These are phyloP conservation scores for Penaeus chinensis DNA, from an alignment of 1,140 invertebrate species.

Conservation along the genomic window DNA sequence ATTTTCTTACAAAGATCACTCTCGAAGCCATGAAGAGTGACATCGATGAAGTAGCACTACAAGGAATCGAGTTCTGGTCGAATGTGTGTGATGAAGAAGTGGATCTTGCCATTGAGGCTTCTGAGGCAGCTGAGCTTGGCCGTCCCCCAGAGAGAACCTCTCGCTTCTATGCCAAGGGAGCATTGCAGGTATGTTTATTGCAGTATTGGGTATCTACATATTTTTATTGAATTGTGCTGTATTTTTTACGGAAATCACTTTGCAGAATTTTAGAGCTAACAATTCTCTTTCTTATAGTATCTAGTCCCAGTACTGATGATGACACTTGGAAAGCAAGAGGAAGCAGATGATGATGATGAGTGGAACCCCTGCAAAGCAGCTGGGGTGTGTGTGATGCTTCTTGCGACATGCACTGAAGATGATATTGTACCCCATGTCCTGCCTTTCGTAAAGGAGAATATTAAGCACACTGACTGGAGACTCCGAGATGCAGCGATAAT, in stretches of 20 bases:
- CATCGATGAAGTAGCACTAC: conserved; percentile 93
- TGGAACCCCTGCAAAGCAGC: conserved; percentile 99
- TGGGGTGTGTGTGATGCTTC: conserved; percentile 98
- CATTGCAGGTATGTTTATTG: conserved; percentile 74
- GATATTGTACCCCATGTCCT: conserved; percentile 95
- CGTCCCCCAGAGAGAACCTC: conserved; percentile 90
- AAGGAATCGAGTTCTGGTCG: conserved; percentile 99
- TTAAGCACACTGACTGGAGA: conserved; percentile 93
- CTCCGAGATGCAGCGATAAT: conserved; percentile 97
- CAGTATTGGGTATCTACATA: not conserved
- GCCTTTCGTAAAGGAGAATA: conserved; percentile 93
- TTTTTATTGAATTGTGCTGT: not conserved
- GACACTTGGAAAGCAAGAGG: conserved; percentile 91
- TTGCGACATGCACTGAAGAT: conserved; percentile 97
- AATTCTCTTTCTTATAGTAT: conserved; percentile 72
- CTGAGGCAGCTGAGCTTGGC: conserved; percentile 92
- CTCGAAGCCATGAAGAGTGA: conserved; percentile 98
- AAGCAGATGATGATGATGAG: conserved; percentile 94
- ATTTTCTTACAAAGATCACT: conserved; percentile 79
- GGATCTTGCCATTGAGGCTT: conserved; percentile 93
- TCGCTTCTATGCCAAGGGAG: conserved; percentile 93
- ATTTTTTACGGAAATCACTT: no score
- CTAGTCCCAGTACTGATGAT: conserved; percentile 94
- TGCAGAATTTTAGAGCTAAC: not conserved
- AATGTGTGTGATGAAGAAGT: conserved; percentile 99